Evolutionary conservation across 1,140 invertebrate genomes (phyloP), one percentile per base, ranked within the genome.

Genomic region (Saxidomus purpurata): DNA sequence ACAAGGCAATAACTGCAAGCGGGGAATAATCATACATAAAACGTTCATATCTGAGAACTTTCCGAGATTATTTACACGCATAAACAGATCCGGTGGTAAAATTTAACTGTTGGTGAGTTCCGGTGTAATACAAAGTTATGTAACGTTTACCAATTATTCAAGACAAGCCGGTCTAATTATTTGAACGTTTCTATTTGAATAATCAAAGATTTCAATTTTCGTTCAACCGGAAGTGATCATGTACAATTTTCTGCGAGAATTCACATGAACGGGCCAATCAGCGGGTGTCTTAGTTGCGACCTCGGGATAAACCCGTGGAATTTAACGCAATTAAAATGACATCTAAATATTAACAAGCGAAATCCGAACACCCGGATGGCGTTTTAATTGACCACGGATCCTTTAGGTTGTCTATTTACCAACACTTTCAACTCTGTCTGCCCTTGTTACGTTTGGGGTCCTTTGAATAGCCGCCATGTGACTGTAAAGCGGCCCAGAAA

Each of bases 171-270:
- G 43, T 15, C 59, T n/a, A 28, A 28, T 63, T 63, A 28, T 28
- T 8, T 55, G 22, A 63, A 28, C n/a, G 59, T 15, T 38, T 38
- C 34, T 71, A 19, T 59, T 61, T 49, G 22, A 25, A 38, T 63
- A 61, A 63, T 82, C 49, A 82, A n/a, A 61, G 22, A 63, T 31
- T n/a, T n/a, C 34, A 36, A 40, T 82, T 38, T 82, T 82, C 52
- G 31, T 63, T 49, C 43, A 71, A 71, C 63, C 82, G 82, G 82
- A 85, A 85, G 82, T 69, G 82, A 85, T 71, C 82, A n/a, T 47
- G 82, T 85, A n/a, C 36, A 49, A 71, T 85, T 85, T 85, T 85
- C 82, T 74, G 82, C 82, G 63, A 38, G 63, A 85, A 47, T 74
- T 31, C 38, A 71, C 47, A 34, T 69, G n/a, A 85, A 85, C 82